Conservation (phyloP, 1,140 invertebrate genomes). For the Drosophila equinoxialis region DNA sequence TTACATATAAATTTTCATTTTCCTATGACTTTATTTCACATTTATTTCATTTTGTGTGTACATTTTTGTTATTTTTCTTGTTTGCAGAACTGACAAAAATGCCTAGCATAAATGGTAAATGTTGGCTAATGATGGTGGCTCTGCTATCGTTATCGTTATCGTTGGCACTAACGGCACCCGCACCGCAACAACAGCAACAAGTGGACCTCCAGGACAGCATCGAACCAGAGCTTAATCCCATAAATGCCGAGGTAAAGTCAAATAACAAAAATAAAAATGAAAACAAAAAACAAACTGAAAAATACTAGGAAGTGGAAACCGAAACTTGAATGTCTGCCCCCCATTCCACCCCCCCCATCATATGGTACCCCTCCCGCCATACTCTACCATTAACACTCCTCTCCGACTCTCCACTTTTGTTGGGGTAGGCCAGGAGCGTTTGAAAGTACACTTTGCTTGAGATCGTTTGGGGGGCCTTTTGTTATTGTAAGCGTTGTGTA, state of each 20-base stretch:
- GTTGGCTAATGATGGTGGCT: conserved; percentile 49
- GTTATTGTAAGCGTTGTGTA: conserved; percentile 6
- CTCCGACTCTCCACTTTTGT: not conserved
- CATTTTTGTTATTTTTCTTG: not conserved
- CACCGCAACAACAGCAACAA: conserved; percentile 37
- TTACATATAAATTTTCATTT: not conserved
- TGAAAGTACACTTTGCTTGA: conserved; percentile 1
- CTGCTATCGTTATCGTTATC: conserved; percentile 50
- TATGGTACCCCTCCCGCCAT: not conserved
- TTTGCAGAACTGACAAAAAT: conserved; percentile 38
- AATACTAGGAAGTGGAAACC: conserved; percentile 24
- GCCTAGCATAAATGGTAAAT: conserved; percentile 48
- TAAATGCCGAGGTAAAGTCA: conserved; percentile 77
- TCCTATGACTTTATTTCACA: not conserved
- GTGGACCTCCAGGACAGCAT: conserved; percentile 52
- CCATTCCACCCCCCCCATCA: not conserved
- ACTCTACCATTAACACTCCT: not conserved
- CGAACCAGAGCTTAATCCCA: conserved; percentile 76
- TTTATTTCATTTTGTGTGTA: not conserved
- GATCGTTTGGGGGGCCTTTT: not conserved
- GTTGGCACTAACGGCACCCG: conserved; percentile 46
- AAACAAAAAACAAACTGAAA: conserved; percentile 5
- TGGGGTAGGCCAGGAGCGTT: not conserved
- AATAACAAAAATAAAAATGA: too few relatives aligned
- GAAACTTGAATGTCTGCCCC: conserved; percentile 48